phyloP scores from a whole-genome alignment of 2,797 vertebrate species.

The Amniataba percoides region DNA sequence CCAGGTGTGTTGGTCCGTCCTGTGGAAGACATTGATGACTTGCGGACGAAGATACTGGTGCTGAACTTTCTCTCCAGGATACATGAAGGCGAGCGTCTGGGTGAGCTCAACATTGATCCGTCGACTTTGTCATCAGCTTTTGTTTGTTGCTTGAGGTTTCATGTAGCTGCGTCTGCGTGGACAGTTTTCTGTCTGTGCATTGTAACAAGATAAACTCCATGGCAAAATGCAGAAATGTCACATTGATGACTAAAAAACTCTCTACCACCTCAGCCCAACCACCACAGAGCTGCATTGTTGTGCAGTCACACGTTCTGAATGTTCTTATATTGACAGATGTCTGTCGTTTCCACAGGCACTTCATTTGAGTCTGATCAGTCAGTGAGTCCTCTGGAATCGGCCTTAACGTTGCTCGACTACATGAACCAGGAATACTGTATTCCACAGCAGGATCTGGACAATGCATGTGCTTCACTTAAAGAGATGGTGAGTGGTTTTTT shows the following conservation, averaged over 20 bases:
- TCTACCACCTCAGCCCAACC: background rate
- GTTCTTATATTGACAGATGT: background rate
- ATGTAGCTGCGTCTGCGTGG: background rate
- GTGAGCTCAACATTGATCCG: conserved; percentile 61
- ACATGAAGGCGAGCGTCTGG: conserved; percentile 76
- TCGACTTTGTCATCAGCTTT: background rate
- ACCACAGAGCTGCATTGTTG: background rate
- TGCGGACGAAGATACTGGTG: conserved; percentile 65
- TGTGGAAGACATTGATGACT: conserved; percentile 43
- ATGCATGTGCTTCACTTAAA: conserved; percentile 59
- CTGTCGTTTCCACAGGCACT: conserved; percentile 57
- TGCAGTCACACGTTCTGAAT: background rate
- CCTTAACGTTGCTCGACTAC: conserved; percentile 68
- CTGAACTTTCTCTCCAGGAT: conserved; percentile 81
- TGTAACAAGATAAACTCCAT: background rate
- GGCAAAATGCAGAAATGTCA: background rate
- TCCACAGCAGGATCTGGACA: conserved; percentile 55
- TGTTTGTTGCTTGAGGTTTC: background rate
- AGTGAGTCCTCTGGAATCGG: conserved; percentile 79
- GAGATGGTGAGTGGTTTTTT: conserved; percentile 79
- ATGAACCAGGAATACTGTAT: conserved; percentile 57
- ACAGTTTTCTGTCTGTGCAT: background rate
- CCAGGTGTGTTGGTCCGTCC: conserved; percentile 77
- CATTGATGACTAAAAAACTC: background rate
- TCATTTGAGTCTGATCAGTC: conserved; percentile 61